phyloP scores from a whole-genome alignment of 1,140 invertebrate genomes.

The Manduca sexta region DNA sequence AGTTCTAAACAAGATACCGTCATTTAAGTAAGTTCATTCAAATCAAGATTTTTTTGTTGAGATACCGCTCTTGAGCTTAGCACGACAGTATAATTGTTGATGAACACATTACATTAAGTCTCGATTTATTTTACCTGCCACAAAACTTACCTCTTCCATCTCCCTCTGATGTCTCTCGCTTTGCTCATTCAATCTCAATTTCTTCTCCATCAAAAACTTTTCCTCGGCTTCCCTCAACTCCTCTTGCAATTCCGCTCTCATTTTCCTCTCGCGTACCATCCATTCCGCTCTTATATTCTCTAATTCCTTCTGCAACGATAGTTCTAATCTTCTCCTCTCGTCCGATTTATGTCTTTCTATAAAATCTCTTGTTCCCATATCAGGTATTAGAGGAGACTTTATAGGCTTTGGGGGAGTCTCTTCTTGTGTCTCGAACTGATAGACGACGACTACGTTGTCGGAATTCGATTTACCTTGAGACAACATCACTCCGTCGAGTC shows the following conservation, averaged over 20 bases:
- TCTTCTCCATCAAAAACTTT: slow-evolving; percentile 72
- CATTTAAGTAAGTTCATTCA: no score
- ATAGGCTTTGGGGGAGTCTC: slow-evolving; percentile 35
- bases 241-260: slow-evolving; percentile 68
- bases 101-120: no score
- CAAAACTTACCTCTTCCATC: slow-evolving; percentile 67
- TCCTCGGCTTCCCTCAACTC: slow-evolving; percentile 72
- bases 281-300: slow-evolving; percentile 61
- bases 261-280: slow-evolving; percentile 57
- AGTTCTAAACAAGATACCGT: no score
- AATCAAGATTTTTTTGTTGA: no score
- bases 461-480: slow-evolving; percentile 62
- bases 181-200: slow-evolving; percentile 63
- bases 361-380: slow-evolving; percentile 50
- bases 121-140: background rate
- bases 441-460: slow-evolving; percentile 62
- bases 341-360: slow-evolving; percentile 55
- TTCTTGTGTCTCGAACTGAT: slow-evolving; percentile 61
- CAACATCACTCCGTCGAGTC: slow-evolving; percentile 59
- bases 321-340: slow-evolving; percentile 53
- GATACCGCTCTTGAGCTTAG: no score
- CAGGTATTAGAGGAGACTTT: slow-evolving; percentile 47
- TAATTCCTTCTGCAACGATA: slow-evolving; percentile 56
- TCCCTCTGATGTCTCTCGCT: slow-evolving; percentile 66
- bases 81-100: background rate